phyloP scores from a whole-genome alignment of 2,113 vertebrate genomes.

The Thymallus thymallus region DNA sequence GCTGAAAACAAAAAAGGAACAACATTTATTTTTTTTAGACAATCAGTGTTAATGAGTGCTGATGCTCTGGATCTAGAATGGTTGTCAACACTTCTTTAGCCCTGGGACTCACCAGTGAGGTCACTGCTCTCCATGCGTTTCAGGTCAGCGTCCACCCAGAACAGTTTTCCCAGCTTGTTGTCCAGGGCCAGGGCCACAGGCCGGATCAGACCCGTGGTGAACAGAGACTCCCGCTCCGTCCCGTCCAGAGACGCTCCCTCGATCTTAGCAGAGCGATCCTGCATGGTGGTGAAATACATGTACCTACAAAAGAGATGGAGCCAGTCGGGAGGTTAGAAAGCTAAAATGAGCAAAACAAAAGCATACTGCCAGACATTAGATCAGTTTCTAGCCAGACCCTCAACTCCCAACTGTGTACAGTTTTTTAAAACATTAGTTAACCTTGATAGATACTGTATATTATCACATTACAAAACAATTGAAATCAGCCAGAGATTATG shows the following conservation, averaged over 20 bases:
- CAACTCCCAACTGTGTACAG: neutral
- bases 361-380: neutral
- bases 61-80: neutral
- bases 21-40: too few relatives aligned
- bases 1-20: too few relatives aligned
- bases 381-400: neutral
- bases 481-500: neutral
- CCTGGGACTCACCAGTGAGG: slow-evolving; percentile 79
- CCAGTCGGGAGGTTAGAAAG: neutral
- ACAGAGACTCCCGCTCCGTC: slow-evolving; percentile 92
- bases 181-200: slow-evolving; percentile 91
- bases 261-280: slow-evolving; percentile 91
- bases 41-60: neutral
- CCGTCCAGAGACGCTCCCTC: slow-evolving; percentile 93
- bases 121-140: slow-evolving; percentile 97
- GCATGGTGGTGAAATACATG: slow-evolving; percentile 97
- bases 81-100: neutral
- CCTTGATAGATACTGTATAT: neutral
- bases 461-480: neutral
- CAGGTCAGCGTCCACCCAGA: slow-evolving; percentile 95
- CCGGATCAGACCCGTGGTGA: slow-evolving; percentile 88
- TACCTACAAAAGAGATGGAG: slow-evolving; percentile 73
- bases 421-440: too few relatives aligned
- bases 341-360: neutral
- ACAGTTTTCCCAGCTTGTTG: slow-evolving; percentile 89